Evolutionary conservation across 2,797 vertebrate species (phyloP).

Genomic region (Graptemys geographica): DNA sequence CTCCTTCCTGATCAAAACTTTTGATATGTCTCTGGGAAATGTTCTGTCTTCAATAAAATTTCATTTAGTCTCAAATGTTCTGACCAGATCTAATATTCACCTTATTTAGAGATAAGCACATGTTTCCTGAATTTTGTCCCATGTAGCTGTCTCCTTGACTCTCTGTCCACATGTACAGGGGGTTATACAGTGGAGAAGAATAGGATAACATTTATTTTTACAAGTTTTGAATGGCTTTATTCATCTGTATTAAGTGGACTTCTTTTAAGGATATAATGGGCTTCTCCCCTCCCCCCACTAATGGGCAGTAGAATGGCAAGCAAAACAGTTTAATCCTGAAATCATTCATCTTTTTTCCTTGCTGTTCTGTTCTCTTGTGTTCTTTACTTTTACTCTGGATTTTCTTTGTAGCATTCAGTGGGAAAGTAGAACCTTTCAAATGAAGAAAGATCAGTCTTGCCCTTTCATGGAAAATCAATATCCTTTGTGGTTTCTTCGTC

Average conservation of each 20-base stretch:
- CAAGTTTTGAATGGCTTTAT: not conserved
- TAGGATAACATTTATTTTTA: not conserved
- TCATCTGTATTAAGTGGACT: not conserved
- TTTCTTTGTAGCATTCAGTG: constrained; percentile 46
- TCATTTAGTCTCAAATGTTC: not conserved
- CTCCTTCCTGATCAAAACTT: not conserved
- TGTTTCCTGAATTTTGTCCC: not conserved
- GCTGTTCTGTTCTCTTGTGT: not conserved
- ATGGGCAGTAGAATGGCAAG: not conserved
- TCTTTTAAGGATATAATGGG: not conserved
- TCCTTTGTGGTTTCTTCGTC: constrained; percentile 49
- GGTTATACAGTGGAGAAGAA: not conserved
- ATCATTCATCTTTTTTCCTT: not conserved
- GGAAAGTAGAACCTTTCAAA: constrained; percentile 59
- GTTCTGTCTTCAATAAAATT: not conserved
- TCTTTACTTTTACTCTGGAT: not conserved
- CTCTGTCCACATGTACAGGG: not conserved
- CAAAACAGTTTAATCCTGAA: not conserved
- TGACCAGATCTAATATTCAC: not conserved
- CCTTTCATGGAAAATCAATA: constrained; percentile 56
- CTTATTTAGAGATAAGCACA: constrained; percentile 8
- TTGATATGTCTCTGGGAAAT: not conserved
- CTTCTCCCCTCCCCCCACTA: not conserved
- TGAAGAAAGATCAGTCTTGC: constrained; percentile 51
- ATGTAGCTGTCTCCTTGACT: not conserved